Evolutionary conservation across 1,140 invertebrate genomes (phyloP).

Genomic region (Camponotus pennsylvanicus): DNA sequence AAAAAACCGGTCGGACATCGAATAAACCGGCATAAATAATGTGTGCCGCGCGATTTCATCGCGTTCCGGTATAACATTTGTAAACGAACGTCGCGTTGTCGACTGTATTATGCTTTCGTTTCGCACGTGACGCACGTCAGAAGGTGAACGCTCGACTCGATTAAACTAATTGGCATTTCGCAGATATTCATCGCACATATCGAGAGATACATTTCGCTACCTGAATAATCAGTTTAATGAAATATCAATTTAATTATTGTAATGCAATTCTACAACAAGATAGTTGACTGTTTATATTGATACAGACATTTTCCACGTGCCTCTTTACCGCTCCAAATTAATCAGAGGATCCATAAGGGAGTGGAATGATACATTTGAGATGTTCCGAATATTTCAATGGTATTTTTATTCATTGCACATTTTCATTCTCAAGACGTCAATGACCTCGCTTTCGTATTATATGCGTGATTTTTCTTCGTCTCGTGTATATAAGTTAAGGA

Average conservation of each 20-base stretch:
- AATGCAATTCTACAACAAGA: constrained; percentile 31
- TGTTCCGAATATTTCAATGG: background rate
- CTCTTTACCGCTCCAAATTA: background rate
- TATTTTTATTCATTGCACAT: background rate
- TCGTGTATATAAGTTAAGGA: constrained; percentile 5
- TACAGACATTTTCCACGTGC: no score
- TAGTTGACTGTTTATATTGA: constrained; percentile 7
- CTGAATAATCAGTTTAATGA: constrained; percentile 57
- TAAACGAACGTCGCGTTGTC: constrained; percentile 38
- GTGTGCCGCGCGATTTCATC: constrained; percentile 18
- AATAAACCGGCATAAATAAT: constrained; percentile 49
- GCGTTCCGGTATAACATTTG: constrained; percentile 24
- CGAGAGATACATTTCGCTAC: constrained; percentile 27
- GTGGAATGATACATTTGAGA: background rate
- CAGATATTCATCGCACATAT: constrained; percentile 32
- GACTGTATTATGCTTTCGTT: constrained; percentile 43
- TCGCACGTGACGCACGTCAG: constrained; percentile 46
- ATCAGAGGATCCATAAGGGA: background rate
- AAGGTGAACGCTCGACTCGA: constrained; percentile 48
- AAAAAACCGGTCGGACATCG: background rate
- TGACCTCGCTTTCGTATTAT: background rate
- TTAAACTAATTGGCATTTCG: constrained; percentile 57
- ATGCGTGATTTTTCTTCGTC: constrained; percentile 3
- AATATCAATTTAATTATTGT: constrained; percentile 53
- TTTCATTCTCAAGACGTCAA: constrained; percentile 5